phyloP scores from a whole-genome alignment of 2,113 vertebrate species.

The Rhineura floridana region DNA sequence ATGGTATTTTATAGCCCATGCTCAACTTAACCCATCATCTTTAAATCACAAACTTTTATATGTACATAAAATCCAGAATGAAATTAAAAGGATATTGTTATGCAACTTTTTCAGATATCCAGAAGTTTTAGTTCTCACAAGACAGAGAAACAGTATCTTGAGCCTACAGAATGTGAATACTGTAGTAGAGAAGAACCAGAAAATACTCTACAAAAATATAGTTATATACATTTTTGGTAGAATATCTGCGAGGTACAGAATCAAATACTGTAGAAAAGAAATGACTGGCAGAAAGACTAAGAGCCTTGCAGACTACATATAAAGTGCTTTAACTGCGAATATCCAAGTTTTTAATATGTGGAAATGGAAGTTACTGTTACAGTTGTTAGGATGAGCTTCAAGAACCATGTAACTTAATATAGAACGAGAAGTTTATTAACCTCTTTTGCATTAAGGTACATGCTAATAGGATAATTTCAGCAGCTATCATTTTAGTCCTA shows the following conservation, averaged over 20 bases:
- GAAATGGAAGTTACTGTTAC: constrained; percentile 22
- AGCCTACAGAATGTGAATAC: constrained; percentile 65
- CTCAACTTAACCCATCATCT: constrained; percentile 30
- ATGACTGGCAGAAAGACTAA: constrained; percentile 39
- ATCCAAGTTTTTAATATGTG: constrained; percentile 10
- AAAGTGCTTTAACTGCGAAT: constrained; percentile 34
- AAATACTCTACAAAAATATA: constrained; percentile 66
- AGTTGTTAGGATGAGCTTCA: constrained; percentile 16
- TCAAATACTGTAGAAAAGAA: constrained; percentile 47
- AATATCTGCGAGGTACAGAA: constrained; percentile 54
- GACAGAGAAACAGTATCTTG: constrained; percentile 61
- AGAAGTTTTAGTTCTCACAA: constrained; percentile 14
- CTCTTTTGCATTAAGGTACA: constrained; percentile 23
- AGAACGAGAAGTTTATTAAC: constrained; percentile 31
- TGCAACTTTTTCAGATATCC: constrained; percentile 38
- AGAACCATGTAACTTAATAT: constrained; percentile 37
- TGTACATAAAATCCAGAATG: constrained; percentile 14
- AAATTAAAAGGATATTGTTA: constrained; percentile 16
- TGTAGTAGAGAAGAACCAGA: constrained; percentile 67
- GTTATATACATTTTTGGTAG: constrained; percentile 50
- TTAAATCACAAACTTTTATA: constrained; percentile 5
- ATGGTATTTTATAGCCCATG: neutral
- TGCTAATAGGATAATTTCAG: constrained; percentile 19
- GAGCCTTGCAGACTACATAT: constrained; percentile 32
- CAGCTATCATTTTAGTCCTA: neutral